Base-by-base conservation (phyloP, 2,888 invertebrate species). In the Deroplatys truncata region DNA sequence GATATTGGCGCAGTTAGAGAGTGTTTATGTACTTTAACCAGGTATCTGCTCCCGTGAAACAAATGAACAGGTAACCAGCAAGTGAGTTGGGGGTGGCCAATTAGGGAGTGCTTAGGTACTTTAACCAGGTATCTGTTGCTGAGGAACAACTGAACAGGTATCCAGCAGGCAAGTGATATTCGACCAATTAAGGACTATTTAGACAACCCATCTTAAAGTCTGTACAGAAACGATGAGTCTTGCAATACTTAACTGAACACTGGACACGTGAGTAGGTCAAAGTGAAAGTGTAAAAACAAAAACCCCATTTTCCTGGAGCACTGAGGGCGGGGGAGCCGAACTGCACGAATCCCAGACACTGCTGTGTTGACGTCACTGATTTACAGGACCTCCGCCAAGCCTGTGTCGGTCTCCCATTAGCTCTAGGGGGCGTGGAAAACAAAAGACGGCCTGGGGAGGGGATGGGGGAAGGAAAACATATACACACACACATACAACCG, bases 361-460 rank as follows among this genome's bases (percentile, higher is more conserved):
- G 83, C 83, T 82, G 87, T 25, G n/a, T n/a, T 87, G 87, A 87
- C 87, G 87, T 87, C 87, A 87, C 83, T 82, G 87, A 87, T 87
- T 87, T 87, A 87, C 35, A 83, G 83, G 87, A 83, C 87, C 87
- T 87, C 43, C 84, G 88, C 84, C 88, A 84, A 84, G 88, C 88
- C 83, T 84, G 15, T 85, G 84, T 86, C 89, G 87, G 84, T 16
- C 89, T 84, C 84, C 89, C 89, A 89, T 89, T 89, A 89, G 89
- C 89, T 88, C 31, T 43, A 28, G 86, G 85, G 85, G 87, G 87
- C 82, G 82, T 82, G 82, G 83, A 83, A 87, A 87, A 87, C 87
- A 87, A 87, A 87, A 83, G 87, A 83, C 86, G 16, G 56, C 28
- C 56, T 28, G n/a, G 86, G 20, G n/a, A 13, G 35, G 88, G 31